Evolutionary conservation across 2,797 vertebrate genomes (phyloP), one percentile per base, ranked within the genome.

Genomic region (Lagocephalus sceleratus): DNA sequence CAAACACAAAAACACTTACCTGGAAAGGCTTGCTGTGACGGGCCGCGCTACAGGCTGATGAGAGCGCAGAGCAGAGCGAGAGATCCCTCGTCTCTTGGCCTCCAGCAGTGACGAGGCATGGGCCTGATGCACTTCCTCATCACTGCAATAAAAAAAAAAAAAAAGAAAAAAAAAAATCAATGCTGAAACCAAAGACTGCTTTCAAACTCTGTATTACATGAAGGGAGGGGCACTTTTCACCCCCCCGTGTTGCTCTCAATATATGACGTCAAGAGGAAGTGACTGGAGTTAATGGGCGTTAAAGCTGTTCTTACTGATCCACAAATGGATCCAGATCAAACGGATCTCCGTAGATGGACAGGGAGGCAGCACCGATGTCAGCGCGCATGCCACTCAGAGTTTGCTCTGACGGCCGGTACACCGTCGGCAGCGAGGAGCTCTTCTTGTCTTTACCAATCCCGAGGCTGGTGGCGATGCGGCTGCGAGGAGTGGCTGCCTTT

Each of bases 21-120:
- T 93, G 75, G 94, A 89, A 42, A 95, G 81, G 48, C 92, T 91
- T 56, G 93, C 73, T 51, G 92, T 85, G 67, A 99, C 40, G 0
- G 97, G 97, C 78, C 95, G 90, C 54, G 97, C 97, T 57, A 99
- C 97, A 0, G 97, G 97, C 72, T 94, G 94, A 78, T 99, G 97
- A 26, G 97, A 99, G 19, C 92, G 93, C 69, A 98, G 85, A 0
- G 97, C 97, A 1, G 96, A 99, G 60, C 83, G 93, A 46, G 97
- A 99, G 35, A 99, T 92, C 22, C 90, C 87, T 71, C 92, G 92
- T 61, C 94, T 91, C 82, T 97, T 98, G 59, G 91, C 84, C 56
- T 94, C 94, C 75, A 96, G 47, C 40, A 93, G 89, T 0, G 93
- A 94, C 0, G 89, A 86, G 50, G 84, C 88, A 3, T 65, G 79